Evolutionary conservation across 2,113 vertebrate genomes (phyloP).

Genomic region (Limanda limanda): DNA sequence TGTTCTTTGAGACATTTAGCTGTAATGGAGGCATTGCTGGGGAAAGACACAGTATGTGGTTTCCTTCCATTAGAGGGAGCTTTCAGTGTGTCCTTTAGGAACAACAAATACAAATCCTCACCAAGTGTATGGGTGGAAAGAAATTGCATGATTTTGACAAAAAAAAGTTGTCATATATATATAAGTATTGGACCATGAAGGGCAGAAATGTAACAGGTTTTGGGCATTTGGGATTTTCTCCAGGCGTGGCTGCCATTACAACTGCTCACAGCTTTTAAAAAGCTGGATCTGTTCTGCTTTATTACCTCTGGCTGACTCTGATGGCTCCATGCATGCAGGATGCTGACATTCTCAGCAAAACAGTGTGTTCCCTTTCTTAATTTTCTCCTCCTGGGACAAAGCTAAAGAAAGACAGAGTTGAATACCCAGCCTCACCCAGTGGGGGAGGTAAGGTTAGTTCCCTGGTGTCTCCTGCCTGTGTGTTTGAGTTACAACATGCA

Average conservation of each 20-base stretch:
- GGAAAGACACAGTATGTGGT: constrained; percentile 19
- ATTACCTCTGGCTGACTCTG: constrained; percentile 27
- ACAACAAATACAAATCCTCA: background rate
- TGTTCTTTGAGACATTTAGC: constrained; percentile 17
- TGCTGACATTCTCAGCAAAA: constrained; percentile 9
- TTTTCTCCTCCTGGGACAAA: constrained; percentile 19
- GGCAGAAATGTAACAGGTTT: no score
- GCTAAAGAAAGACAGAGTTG: constrained; percentile 17
- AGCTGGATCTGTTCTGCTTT: constrained; percentile 40
- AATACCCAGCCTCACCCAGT: constrained; percentile 7
- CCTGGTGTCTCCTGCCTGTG: background rate
- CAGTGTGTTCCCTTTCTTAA: constrained; percentile 19
- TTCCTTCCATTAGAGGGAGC: constrained; percentile 17
- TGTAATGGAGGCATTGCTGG: constrained; percentile 28
- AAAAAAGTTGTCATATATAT: background rate
- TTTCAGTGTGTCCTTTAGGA: constrained; percentile 20
- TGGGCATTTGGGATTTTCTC: background rate
- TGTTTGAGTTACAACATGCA: background rate
- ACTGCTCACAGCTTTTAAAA: constrained; percentile 29
- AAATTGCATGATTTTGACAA: background rate
- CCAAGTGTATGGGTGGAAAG: background rate
- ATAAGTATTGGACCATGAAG: background rate
- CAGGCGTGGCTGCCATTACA: constrained; percentile 24
- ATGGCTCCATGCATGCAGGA: background rate
- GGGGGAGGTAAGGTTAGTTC: no score